Conservation (phyloP, 1,140 invertebrate genomes). For the Cydia fagiglandana region DNA sequence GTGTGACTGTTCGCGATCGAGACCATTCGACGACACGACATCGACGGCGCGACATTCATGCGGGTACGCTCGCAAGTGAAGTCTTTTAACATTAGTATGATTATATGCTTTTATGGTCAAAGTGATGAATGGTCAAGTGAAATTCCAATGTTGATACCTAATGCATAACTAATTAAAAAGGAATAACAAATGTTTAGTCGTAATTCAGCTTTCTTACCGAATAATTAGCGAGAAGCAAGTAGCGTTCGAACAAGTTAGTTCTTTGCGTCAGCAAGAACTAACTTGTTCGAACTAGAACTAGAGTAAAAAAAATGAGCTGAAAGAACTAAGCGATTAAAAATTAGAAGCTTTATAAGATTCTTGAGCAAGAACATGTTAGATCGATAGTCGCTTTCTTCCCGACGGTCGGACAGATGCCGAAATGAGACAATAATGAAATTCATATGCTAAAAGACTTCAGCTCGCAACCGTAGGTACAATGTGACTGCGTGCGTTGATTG, state of each 20-base stretch:
- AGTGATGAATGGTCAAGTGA: neutral
- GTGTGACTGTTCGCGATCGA: slow-evolving; percentile 16
- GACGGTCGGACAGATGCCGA: neutral
- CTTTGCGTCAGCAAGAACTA: too few species aligned
- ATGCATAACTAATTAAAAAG: neutral
- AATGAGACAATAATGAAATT: neutral
- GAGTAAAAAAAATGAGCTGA: neutral
- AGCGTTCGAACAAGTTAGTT: neutral
- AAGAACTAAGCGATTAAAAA: neutral
- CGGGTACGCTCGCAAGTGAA: slow-evolving; percentile 19
- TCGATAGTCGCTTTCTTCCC: neutral
- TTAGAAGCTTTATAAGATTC: neutral
- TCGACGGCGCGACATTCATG: slow-evolving; percentile 24
- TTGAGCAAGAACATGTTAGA: neutral
- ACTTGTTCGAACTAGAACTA: too few species aligned
- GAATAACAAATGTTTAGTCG: neutral
- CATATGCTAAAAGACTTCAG: slow-evolving; percentile 23
- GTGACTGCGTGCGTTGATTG: slow-evolving; percentile 31
- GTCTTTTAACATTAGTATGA: slow-evolving; percentile 4
- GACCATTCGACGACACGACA: slow-evolving; percentile 29
- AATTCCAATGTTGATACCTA: neutral
- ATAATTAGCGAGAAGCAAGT: neutral
- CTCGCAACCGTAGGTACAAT: neutral
- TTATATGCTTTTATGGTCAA: neutral
- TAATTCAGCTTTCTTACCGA: neutral